Base-by-base conservation (phyloP, 2,113 vertebrate species). In the Pardalotus punctatus region DNA sequence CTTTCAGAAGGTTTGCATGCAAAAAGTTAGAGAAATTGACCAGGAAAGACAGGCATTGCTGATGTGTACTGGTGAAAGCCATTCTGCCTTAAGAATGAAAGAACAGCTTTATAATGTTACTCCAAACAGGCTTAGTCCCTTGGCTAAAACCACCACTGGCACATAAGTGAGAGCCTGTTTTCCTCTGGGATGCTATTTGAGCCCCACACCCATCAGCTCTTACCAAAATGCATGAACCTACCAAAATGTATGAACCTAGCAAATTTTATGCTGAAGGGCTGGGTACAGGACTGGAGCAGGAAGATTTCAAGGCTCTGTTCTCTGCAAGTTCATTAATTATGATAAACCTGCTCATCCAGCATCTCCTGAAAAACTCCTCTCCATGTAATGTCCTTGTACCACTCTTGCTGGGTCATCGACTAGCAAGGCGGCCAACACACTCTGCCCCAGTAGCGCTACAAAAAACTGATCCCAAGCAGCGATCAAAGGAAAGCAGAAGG, bases 401-500 rank as follows among this genome's bases (percentile, higher is more conserved):
- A 48, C 24, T 88, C 79, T 91, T 27, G 1, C 70, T 93, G 53
- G 81, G 87, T 96, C 93, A 93, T 54, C 0, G 9, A 53, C 65
- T 50, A 82, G 78, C 89, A 94, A 87, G 73, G 91, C 10, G 5
- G 79, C 50, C 91, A 81, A 53, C 47, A 89, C 65, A 57, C 79
- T 66, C 87, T 85, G 71, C 74, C 87, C 84, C 58, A 77, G 78
- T 7, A 76, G 35, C 0, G 1, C 77, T 79, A 60, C 65, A 89
- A 65, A 95, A 86, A 96, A 62, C 91, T 70, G 92, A 93, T 94
- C 81, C 65, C 67, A 56, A 57, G 76, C 62, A 58, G 45, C 5
- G 42, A 93, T 94, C 82, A 88, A 81, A 94, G 64, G 36, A 83
- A 94, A 62, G 60, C 33, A 81, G 74, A 93, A 95, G 91, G 87